Conservation (phyloP, 2,797 vertebrate genomes). For the Sebastiscus tertius region DNA sequence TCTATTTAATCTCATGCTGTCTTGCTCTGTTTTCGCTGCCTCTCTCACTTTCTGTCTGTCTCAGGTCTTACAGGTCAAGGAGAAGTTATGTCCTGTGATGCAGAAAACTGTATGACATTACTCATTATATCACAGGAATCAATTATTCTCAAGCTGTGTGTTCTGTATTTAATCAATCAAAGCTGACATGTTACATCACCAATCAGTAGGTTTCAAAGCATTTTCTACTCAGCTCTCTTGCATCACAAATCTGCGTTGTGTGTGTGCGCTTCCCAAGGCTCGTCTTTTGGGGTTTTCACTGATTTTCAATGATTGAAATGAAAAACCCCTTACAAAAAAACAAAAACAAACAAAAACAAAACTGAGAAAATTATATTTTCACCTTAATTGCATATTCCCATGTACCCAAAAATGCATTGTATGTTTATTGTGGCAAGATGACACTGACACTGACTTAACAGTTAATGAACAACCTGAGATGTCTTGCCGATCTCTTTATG, state of each 20-base stretch:
- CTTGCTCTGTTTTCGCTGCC: background rate
- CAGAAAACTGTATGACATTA: slow-evolving; percentile 20
- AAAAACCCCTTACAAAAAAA: no score
- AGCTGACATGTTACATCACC: slow-evolving; percentile 20
- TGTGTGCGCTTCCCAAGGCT: background rate
- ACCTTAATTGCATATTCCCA: background rate
- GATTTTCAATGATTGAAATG: background rate
- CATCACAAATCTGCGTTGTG: background rate
- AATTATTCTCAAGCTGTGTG: slow-evolving; percentile 14
- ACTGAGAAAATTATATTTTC: background rate
- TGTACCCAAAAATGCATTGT: background rate
- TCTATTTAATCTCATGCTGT: slow-evolving; percentile 1
- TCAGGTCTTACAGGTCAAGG: slow-evolving; percentile 32
- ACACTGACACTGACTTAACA: background rate
- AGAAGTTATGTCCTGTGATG: background rate
- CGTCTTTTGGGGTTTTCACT: background rate
- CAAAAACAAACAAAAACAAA: no score
- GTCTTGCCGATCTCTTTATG: no score
- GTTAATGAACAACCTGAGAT: no score
- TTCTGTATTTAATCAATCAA: slow-evolving; percentile 52
- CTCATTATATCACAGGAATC: slow-evolving; percentile 32
- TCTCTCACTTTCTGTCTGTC: background rate
- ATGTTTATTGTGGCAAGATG: background rate
- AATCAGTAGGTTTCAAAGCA: slow-evolving; percentile 20
- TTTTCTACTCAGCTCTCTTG: background rate